Evolutionary conservation across 30 jellyfish, hydroid and myxozoan species (phyloP), one percentile per base, ranked within the genome.

Genomic region (Sanderia malayensis): DNA sequence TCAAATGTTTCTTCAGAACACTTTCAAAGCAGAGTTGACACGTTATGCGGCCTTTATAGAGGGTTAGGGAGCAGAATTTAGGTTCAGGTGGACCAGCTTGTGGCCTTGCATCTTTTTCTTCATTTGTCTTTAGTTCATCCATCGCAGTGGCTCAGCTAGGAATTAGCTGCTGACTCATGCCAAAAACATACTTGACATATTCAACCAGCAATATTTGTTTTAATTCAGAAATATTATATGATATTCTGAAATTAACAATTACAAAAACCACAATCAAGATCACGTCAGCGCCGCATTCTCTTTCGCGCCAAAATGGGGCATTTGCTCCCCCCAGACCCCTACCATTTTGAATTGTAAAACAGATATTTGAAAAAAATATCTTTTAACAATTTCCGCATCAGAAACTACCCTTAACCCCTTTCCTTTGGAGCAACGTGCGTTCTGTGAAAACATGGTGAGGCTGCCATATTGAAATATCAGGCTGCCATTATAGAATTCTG

Each of bases 401-500:
- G 64, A 49, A 49, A 49, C 64, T 49, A 49, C 24, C 25, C 64
- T 49, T 2, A 49, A 11, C 64, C 64, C 64, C 18, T 49, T 49
- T 49, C 6, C 64, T 49, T 28, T 67, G 66, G 19, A 27, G 52
- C 18, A 61, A 26, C 53, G 73, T 17, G 24, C 10, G 2, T 61
- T 61, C 15, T 1, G 0, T 61, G 73, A 61, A 61, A 33, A 30
- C 20, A 67, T 45, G 34, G 65, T 19, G 34, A 8, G 65, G 65
- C 24, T 18, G 82, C 70, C 82, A 70, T 70, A 46, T 70, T 70
- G 82, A 47, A 70, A 44, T 70, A 44, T 70, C 70, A 1, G 70
- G 82, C 30, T 18, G 70, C 71, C 82, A 70, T 70, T 70, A 6
- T 70, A 71, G 82, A 52, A 70, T 70, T 70, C 46, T 46, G 47